Conservation (phyloP, 2,888 invertebrate species). For the Agrenia bidenticulata region DNA sequence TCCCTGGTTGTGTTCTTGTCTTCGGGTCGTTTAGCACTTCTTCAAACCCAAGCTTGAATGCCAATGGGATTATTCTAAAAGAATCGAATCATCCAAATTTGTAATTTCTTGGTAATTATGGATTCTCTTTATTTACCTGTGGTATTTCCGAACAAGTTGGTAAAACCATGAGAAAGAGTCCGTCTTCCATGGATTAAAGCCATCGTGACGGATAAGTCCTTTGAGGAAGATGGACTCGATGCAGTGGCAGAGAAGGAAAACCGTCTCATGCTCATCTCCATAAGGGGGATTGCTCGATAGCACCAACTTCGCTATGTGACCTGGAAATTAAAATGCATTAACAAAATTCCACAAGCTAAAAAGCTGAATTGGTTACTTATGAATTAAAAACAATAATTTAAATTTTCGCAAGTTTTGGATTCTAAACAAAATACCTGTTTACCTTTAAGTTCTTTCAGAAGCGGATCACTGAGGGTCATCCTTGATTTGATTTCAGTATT, state of each 20-base stretch:
- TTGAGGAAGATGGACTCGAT: slow-evolving; percentile 63
- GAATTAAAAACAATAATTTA: neutral
- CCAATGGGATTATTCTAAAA: slow-evolving; percentile 43
- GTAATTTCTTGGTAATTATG: neutral
- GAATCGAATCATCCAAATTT: neutral
- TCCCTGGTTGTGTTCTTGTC: slow-evolving; percentile 58
- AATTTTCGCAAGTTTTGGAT: neutral
- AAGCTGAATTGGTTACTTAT: no score
- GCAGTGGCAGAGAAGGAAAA: slow-evolving; percentile 61
- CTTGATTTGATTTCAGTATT: neutral
- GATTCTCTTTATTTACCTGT: slow-evolving; percentile 47
- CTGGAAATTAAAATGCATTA: slow-evolving; percentile 46
- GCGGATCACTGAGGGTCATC: slow-evolving; percentile 65
- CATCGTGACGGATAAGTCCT: slow-evolving; percentile 58
- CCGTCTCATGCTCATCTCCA: slow-evolving; percentile 59
- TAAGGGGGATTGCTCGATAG: slow-evolving; percentile 56
- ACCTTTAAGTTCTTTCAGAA: slow-evolving; percentile 65
- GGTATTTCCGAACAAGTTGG: slow-evolving; percentile 57
- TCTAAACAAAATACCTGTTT: slow-evolving; percentile 41
- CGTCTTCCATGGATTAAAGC: slow-evolving; percentile 56
- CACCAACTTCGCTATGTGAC: slow-evolving; percentile 49
- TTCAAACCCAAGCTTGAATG: slow-evolving; percentile 59
- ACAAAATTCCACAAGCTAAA: slow-evolving; percentile 23
- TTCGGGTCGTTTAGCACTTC: slow-evolving; percentile 57
- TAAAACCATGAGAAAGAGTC: slow-evolving; percentile 63